phyloP scores from a whole-genome alignment of 2,888 invertebrate species.

The Cataglyphis albicans region DNA sequence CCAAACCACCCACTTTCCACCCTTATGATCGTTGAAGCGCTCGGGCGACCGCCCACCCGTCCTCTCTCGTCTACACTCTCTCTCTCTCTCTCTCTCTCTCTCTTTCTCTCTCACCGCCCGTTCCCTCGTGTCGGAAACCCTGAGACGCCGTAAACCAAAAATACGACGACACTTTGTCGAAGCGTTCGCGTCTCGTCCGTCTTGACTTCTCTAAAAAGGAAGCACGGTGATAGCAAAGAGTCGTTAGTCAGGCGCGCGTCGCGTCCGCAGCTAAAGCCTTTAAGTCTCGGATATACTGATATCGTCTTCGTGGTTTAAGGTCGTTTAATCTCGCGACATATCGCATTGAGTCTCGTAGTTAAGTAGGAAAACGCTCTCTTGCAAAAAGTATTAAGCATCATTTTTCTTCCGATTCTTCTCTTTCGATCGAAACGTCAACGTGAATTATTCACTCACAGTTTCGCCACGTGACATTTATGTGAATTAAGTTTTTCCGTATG shows the following conservation, averaged over 20 bases:
- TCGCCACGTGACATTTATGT: slow-evolving; percentile 31
- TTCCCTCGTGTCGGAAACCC: slow-evolving; percentile 66
- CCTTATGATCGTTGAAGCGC: slow-evolving; percentile 77
- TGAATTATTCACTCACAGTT: slow-evolving; percentile 10
- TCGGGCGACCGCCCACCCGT: slow-evolving; percentile 73
- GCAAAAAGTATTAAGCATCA: background rate
- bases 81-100: slow-evolving; percentile 39
- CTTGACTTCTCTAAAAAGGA: slow-evolving; percentile 58
- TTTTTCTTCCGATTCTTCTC: background rate
- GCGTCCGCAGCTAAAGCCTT: slow-evolving; percentile 42
- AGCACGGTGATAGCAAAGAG: slow-evolving; percentile 26
- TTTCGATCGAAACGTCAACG: background rate
- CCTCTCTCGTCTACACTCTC: background rate
- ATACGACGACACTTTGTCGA: slow-evolving; percentile 81
- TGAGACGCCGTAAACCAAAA: slow-evolving; percentile 82
- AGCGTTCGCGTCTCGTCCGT: slow-evolving; percentile 68
- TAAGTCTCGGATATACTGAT: slow-evolving; percentile 50
- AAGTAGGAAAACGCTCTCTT: slow-evolving; percentile 8
- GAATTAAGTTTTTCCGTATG: background rate
- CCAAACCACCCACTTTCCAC: slow-evolving; percentile 74
- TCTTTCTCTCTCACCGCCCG: slow-evolving; percentile 36
- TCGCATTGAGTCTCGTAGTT: slow-evolving; percentile 29
- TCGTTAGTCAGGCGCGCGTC: slow-evolving; percentile 44
- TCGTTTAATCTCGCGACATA: slow-evolving; percentile 37
- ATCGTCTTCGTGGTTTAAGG: slow-evolving; percentile 48